Evolutionary conservation across 1,140 invertebrate species (phyloP), one percentile per base, ranked within the genome.

Genomic region (Drosophila parvula): DNA sequence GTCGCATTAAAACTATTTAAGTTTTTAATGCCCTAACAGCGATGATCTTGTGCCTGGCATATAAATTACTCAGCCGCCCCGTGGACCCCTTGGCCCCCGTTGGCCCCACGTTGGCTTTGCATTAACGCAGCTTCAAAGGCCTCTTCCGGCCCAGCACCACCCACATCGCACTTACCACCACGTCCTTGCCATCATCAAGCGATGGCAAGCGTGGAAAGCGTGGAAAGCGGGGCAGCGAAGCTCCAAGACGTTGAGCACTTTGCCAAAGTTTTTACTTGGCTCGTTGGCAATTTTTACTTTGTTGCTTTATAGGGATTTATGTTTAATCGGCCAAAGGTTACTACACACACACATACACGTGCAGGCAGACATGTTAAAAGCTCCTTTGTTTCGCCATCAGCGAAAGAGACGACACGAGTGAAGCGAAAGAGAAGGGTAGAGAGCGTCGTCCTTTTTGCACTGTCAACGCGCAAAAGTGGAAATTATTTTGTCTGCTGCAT

Each of bases 1-100:
- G 80, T 68, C 78, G 85, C 81, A 84, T 89, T 89, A 89, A 89
- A 89, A 89, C 84, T 89, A 89, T 89, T 89, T 89, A 88, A 88
- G 84, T 84, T 89, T 89, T 89, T 89, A 89, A 89, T 89, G 84
- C 84, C 78, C 60, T 65, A 89, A 89, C 84, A 89, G 85, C 51
- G 81, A 74, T 90, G 84, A 89, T 89, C 84, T 84, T 81, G 80
- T 84, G 84, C 74, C 58, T 79, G 85, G 84, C 84, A 89, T 89
- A 89, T 89, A 89, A 89, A 89, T 89, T 89, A 70, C 80, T 69
- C 59, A 74, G 47, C 30, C 58, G 43, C 60, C 27, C 30, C 43
- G 9, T 51, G 41, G n/a, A n/a, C n/a, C n/a, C n/a, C 16, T 27
- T 5, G 50, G 9, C 27, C 38, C 44, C 18, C 44, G 18, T 12